Base-by-base conservation (phyloP, 2,888 invertebrate species). In the Ceramica pisi region DNA sequence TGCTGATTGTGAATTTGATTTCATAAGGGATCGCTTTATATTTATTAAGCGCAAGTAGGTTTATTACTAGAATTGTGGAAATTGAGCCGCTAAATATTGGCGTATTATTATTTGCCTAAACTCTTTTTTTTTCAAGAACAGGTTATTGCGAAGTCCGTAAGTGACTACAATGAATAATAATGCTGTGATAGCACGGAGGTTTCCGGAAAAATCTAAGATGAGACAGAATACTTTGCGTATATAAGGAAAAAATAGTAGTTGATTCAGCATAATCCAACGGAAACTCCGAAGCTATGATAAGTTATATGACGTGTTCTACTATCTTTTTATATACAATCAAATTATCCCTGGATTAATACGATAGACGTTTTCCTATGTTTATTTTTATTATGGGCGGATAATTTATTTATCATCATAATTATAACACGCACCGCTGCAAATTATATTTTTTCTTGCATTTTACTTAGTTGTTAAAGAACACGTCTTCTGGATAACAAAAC, bases 311-410 rank as follows among this genome's bases (percentile, higher is more conserved):
- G 35, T 61, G 56, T 53, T 48, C 19, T 46, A 10, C 59, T 79
- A 79, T 75, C 62, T 26, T 26, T 46, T 12, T 65, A 57, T 60
- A 3, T 14, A 19, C 61, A 68, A 81, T 76, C 56, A 76, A 56
- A 53, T 81, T 65, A 78, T 81, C 61, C 16, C 23, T 26, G 53
- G 61, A 76, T 78, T 81, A 78, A 44, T 23, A n/a, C 61, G 41
- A 75, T 61, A 48, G 7, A 61, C 56, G 31, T 62, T 46, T 68
- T 57, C 53, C 48, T 35, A 7, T 23, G 6, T 51, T 53, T 75
- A 80, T 62, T 77, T 77, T 78, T 81, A 65, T 67, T 35, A 59
- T 14, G 1, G n/a, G 1, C 16, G 3, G 6, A 35, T 66, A 38
- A 26, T 23, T n/a, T 38, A 26, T 48, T 64, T 48, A 59, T 12